Base-by-base conservation (phyloP, 1,140 invertebrate species). In the Drosophila triauraria region DNA sequence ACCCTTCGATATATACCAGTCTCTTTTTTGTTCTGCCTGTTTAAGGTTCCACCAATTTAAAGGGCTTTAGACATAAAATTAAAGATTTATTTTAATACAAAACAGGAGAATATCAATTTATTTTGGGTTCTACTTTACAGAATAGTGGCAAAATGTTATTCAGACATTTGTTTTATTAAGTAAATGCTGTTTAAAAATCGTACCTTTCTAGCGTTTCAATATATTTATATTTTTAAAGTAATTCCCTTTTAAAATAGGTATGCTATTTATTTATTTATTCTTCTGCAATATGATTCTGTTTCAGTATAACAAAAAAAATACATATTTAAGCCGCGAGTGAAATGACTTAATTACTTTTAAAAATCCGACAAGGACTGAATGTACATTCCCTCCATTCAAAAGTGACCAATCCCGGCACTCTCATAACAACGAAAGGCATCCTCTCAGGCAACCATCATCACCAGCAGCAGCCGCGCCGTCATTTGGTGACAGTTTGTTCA, bases 321-420 rank as follows among this genome's bases (percentile, higher is more conserved):
- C 6, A 44, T 23, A 10, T 38, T 42, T 72, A 43, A 17, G 12
- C 32, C 20, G 25, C 62, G 20, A 23, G 35, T 43, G n/a, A 20
- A 17, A 54, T 54, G 42, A 69, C 74, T 82, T 86, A 88, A 80
- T 83, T 80, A 80, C 75, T 67, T 67, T 40, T 12, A 42, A 62
- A 76, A 83, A 48, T 78, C 50, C n/a, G 46, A 60, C 71, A 82
- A 77, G 64, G 67, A 64, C 51, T 77, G 71, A 59, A 69, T 44
- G 63, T 44, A 53, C 32, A 59, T 67, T 80, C 72, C 12, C 58
- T 61, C 40, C 42, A 35, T 40, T 74, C 30, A 75, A 46, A 47
- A 64, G 48, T 78, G 53, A 46, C 60, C 57, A 58, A 32, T 57
- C 30, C 48, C 27, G 35, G 64, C 46, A 78, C 58, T 35, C 50